Evolutionary conservation across 2,797 vertebrate genomes (phyloP).

Genomic region (Muraenolepis orangiensis): DNA sequence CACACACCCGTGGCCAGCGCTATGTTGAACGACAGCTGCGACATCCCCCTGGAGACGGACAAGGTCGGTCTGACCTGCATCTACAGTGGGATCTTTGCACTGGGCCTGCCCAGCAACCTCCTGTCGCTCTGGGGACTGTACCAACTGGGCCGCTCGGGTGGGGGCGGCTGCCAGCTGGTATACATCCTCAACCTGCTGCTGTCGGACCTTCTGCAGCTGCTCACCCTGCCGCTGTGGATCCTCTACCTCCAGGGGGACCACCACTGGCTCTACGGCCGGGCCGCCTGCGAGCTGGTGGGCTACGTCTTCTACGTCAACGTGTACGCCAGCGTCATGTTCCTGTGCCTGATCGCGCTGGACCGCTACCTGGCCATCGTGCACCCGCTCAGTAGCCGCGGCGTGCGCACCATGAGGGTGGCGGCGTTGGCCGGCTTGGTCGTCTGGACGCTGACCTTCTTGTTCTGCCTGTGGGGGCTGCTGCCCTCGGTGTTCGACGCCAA

Average conservation of each 20-base stretch:
- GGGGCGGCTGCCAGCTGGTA: conserved; percentile 72
- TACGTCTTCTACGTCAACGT: conserved; percentile 78
- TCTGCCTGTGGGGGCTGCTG: conserved; percentile 73
- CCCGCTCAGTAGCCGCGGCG: conserved; percentile 70
- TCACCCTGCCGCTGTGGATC: conserved; percentile 79
- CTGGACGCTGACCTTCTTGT: conserved; percentile 74
- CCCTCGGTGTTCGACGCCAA: conserved; percentile 71
- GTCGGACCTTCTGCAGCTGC: conserved; percentile 76
- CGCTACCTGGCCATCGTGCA: conserved; percentile 78
- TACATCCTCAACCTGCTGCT: conserved; percentile 78
- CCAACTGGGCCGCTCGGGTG: conserved; percentile 69
- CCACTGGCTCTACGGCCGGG: conserved; percentile 64
- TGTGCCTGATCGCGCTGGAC: conserved; percentile 77
- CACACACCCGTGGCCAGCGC: conserved; percentile 9
- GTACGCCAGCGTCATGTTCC: conserved; percentile 76
- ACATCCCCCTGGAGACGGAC: conserved; percentile 72
- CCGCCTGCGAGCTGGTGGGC: conserved; percentile 74
- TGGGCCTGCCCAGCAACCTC: conserved; percentile 79
- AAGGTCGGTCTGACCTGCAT: conserved; percentile 71
- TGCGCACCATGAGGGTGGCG: conserved; percentile 69
- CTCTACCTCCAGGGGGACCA: conserved; percentile 70
- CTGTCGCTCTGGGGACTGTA: conserved; percentile 79
- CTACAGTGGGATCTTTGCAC: conserved; percentile 73
- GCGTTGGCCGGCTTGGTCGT: conserved; percentile 57
- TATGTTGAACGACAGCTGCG: conserved; percentile 72